Percentiles rank a stretch among this genome's conserved stretches.
Evolutionary conservation across 2,888 invertebrate species (phyloP).

Genomic region (Cephus sareptanus): DNA sequence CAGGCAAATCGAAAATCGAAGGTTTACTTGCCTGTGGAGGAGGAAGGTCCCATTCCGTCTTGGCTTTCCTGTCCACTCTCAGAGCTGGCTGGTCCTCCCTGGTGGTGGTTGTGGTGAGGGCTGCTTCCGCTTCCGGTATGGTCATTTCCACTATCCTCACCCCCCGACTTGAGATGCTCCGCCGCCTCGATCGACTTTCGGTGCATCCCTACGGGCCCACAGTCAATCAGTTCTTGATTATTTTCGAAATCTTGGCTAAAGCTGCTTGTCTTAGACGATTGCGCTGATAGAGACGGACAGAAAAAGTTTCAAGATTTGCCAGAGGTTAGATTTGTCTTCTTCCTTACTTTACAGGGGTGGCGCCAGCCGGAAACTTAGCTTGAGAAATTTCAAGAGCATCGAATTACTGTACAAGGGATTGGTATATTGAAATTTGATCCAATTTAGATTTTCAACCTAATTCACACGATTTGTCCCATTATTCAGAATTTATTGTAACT

Average conservation of each 20-base stretch:
- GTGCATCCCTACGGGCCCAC: constrained; percentile 90
- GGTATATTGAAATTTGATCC: background rate
- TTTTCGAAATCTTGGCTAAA: constrained; percentile 66
- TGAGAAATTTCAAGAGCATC: background rate
- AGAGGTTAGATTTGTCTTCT: constrained; percentile 3
- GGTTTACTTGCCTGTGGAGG: constrained; percentile 49
- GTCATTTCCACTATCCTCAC: constrained; percentile 74
- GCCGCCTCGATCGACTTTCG: constrained; percentile 98
- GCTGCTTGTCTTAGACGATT: constrained; percentile 66
- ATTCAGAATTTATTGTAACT: background rate
- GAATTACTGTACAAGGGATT: background rate
- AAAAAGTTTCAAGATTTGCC: constrained; percentile 50
- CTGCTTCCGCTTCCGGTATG: constrained; percentile 58
- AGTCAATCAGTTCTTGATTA: constrained; percentile 66
- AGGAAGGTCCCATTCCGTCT: constrained; percentile 60
- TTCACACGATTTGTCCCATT: background rate
- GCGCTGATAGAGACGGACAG: constrained; percentile 66
- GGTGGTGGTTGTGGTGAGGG: constrained; percentile 60
- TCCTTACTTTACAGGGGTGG: constrained; percentile 1
- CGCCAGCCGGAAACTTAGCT: background rate
- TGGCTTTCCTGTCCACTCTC: constrained; percentile 63
- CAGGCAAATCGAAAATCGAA: background rate
- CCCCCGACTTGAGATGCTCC: constrained; percentile 89
- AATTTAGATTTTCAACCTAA: background rate
- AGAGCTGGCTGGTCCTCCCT: constrained; percentile 61